phyloP scores from a whole-genome alignment of 92 coral and sea anemone species.

The Parazoanthus swiftii region DNA sequence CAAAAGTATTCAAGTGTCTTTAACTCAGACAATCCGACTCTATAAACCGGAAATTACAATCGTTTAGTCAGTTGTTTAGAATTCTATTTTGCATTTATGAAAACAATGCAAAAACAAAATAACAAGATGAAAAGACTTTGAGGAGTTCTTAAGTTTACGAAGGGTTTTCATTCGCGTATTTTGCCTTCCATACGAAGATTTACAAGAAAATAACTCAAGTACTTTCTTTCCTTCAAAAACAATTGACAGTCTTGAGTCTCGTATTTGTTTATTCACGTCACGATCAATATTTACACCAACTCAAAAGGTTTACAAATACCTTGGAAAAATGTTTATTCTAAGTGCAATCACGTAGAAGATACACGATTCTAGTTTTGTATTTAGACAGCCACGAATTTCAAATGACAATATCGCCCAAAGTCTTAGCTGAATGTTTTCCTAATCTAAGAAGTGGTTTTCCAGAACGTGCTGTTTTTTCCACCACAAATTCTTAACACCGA shows the following conservation, averaged over 20 bases:
- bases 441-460: neutral
- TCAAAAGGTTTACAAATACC: constrained; percentile 62
- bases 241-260: constrained; percentile 23
- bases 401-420: neutral
- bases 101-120: constrained; percentile 11
- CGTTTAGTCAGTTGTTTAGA: neutral
- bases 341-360: constrained; percentile 21
- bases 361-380: constrained; percentile 14
- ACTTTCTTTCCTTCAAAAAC: neutral
- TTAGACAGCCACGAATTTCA: neutral
- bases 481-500: neutral
- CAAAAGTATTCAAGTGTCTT: constrained; percentile 19
- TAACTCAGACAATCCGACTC: constrained; percentile 40
- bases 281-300: constrained; percentile 69
- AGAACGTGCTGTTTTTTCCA: neutral
- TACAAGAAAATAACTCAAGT: neutral
- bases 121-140: neutral
- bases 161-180: neutral
- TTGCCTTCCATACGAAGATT: neutral
- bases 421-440: neutral
- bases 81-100: neutral
- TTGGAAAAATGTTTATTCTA: constrained; percentile 62
- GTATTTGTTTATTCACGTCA: constrained; percentile 57
- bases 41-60: constrained; percentile 28
- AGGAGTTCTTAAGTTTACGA: neutral